Percentiles rank a stretch among this genome's conserved stretches.
phyloP scores from a whole-genome alignment of 2,113 vertebrate genomes.

The Otocyon megalotis region DNA sequence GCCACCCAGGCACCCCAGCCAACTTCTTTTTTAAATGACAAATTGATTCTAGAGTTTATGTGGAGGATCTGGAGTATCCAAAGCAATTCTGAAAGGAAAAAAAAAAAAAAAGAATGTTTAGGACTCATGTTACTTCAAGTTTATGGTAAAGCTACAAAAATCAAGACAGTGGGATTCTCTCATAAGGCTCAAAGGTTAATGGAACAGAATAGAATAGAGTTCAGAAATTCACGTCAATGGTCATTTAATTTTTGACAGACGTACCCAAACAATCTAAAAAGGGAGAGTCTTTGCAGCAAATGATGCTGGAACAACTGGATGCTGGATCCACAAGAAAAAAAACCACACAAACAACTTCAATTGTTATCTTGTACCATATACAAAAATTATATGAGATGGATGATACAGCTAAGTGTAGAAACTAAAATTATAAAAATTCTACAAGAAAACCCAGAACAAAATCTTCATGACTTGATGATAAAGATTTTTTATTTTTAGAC shows the following conservation, averaged over 20 bases:
- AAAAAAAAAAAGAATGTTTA: neutral
- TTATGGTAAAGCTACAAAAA: neutral
- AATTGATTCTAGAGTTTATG: neutral
- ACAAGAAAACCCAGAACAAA: neutral
- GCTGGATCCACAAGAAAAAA: neutral
- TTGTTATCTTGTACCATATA: neutral
- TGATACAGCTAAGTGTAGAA: neutral
- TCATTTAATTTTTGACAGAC: neutral
- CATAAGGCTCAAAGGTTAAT: neutral
- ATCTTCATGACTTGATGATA: neutral
- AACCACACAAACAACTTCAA: neutral
- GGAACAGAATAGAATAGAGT: neutral
- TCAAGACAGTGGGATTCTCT: neutral
- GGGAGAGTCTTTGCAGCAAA: neutral
- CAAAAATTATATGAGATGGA: conserved; percentile 49
- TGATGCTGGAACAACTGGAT: neutral
- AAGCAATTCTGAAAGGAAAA: conserved; percentile 20
- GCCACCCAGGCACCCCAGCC: neutral
- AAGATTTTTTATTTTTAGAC: neutral
- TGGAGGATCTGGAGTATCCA: neutral
- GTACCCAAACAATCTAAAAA: neutral
- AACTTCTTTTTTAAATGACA: conserved; percentile 16
- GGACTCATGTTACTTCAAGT: neutral
- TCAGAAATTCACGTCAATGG: neutral
- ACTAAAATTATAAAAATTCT: neutral